Evolutionary conservation across 2,797 vertebrate genomes (phyloP), one percentile per base, ranked within the genome.

Genomic region (Lateolabrax maculatus): DNA sequence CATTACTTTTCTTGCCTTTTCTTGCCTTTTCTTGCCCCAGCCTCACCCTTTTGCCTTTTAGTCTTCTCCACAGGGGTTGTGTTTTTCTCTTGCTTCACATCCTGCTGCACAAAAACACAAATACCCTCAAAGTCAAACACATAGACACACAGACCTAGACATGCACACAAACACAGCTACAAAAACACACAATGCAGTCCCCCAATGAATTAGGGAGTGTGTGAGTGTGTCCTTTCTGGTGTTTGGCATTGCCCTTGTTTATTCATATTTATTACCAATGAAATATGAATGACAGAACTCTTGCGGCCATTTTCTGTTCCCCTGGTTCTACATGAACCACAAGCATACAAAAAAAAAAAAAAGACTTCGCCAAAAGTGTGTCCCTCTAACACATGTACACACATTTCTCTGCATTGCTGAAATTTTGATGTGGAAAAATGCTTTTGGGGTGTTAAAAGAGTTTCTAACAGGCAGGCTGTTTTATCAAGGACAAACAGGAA

Each of bases 281-380:
- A 88, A 92, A 88, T 88, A 93, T 94, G 76, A 83, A 92, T 93
- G 89, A 89, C 77, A 53, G 62, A 78, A 77, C 71, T 77, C 65
- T 56, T 2, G 36, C 11, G 21, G 83, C 89, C 67, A 66, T 83
- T 81, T 77, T 65, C 25, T 72, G 39, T 62, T 80, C 77, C 79
- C 62, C 61, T 76, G 71, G 61, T 75, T 55, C 77, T 37, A 71
- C 79, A 78, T n/a, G 1, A 68, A 77, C 68, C 73, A 60, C 41
- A 43, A 76, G 65, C 46, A 41, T 9, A 9, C 16, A 65, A 46
- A 67, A 75, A 81, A 62, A 46, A 48, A 58, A 43, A 43, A 79
- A 3, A 53, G 29, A 82, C 81, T 16, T 82, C 51, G 48, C 71
- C 77, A 77, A 84, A 85, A 81, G 67, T 77, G 74, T 84, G 64